These are phyloP conservation scores for Osmerus eperlanus DNA, from an alignment of 2,113 vertebrate genomes.

Conservation along the genomic window DNA sequence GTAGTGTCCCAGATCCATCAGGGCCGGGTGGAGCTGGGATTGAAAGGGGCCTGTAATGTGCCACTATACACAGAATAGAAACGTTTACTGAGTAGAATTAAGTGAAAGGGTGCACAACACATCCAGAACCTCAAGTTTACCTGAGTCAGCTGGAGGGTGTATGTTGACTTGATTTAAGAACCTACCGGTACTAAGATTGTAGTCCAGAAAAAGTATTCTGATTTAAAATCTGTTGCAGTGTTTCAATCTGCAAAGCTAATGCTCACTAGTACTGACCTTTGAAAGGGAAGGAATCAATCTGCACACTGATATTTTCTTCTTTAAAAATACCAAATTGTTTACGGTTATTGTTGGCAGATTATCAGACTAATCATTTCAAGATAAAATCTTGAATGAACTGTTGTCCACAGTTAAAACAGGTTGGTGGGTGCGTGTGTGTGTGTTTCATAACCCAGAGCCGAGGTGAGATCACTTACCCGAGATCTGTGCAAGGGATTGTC, in stretches of 20 bases:
- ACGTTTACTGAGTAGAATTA: background rate
- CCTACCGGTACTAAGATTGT: background rate
- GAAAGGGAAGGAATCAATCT: too few species aligned
- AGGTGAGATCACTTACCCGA: conserved; percentile 60
- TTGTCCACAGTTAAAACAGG: background rate
- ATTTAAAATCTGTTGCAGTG: background rate
- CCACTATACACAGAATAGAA: background rate
- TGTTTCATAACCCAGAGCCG: background rate
- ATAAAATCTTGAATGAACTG: too few species aligned
- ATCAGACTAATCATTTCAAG: too few species aligned
- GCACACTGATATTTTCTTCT: too few species aligned
- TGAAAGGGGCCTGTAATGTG: background rate
- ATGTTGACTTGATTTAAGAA: too few species aligned
- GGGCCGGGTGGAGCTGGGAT: conserved; percentile 13
- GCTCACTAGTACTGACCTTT: too few species aligned
- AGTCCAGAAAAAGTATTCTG: background rate
- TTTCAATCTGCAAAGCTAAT: background rate
- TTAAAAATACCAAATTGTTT: too few species aligned
- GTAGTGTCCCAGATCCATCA: conserved; percentile 7
- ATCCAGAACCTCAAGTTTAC: too few species aligned
- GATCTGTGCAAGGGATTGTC: conserved; percentile 79
- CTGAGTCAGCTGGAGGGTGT: too few species aligned
- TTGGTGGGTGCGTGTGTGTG: background rate
- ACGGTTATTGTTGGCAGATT: too few species aligned
- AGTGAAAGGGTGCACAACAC: background rate